Base-by-base conservation (phyloP, 53 echinoderm and acorn worm genomes). In the Hippasteria phrygiana region DNA sequence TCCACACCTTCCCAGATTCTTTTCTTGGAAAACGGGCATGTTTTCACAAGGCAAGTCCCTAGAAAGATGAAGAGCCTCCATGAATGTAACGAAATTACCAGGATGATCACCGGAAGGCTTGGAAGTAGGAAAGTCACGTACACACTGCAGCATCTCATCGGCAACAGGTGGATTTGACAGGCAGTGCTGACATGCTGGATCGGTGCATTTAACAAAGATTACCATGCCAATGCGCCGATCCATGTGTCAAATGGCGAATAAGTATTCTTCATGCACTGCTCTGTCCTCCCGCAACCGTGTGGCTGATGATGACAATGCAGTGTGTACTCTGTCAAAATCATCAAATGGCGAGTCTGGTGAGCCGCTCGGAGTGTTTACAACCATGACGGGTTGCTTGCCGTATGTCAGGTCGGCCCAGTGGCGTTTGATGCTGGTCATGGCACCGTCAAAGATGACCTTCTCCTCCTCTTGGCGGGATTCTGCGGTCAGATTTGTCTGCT, bases 121-220 rank as follows among this genome's bases (percentile, higher is more conserved):
- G n/a, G 53, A 24, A 18, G 64, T 83, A 43, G 66, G 67, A 38
- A 26, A 41, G 66, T 83, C n/a, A 13, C 72, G 72, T 39, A 71
- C 72, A 71, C 72, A 71, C 37, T 71, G 72, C 74, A 74, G 40
- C 72, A 71, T 74, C 74, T 74, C 74, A 28, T 74, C 74, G 45
- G 27, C 31, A 27, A 74, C 46, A 28, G 74, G 46, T 74, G 74
- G 74, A 29, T 45, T 41, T 20, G 73, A 73, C 26, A 4, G 3
- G 14, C 42, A 41, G 43, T 73, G 41, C 20, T 70, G 71, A 70
- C 71, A 70, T 20, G 35, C 71, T 33, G 71, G 71, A 70, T 70
- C 37, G 71, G 71, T 70, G 71, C 71, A 70, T 70, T 70, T 70
- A 36, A 38, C 39, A 71, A 71, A 71, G 14, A 71, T 18, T 4